Evolutionary conservation across 2,888 invertebrate genomes (phyloP).

Genomic region (Diloba caeruleocephala): DNA sequence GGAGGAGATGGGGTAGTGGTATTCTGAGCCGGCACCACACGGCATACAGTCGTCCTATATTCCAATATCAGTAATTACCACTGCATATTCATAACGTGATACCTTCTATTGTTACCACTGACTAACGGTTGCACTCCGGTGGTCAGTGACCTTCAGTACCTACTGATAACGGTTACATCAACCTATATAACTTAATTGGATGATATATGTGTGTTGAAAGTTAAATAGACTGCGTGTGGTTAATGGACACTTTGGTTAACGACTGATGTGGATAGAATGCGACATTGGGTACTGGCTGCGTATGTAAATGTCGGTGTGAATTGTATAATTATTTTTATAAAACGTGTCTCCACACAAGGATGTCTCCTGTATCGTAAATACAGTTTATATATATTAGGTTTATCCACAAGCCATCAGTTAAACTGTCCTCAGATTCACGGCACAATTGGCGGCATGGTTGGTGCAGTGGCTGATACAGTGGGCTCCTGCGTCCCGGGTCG

Average conservation of each 20-base stretch:
- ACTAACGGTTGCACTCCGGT: conserved; percentile 28
- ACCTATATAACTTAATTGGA: conserved; percentile 43
- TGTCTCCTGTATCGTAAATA: no score
- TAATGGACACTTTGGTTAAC: conserved; percentile 21
- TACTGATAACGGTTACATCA: conserved; percentile 37
- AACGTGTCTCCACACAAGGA: no score
- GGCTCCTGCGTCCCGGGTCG: no score
- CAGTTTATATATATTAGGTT: no score
- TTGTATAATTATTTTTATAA: background rate
- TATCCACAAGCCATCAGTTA: no score
- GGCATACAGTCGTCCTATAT: conserved; percentile 10
- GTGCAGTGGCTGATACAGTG: no score
- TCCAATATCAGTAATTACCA: conserved; percentile 9
- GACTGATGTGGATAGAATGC: conserved; percentile 15
- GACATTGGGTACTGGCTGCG: conserved; percentile 2
- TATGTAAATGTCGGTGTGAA: background rate
- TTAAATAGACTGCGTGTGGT: conserved; percentile 15
- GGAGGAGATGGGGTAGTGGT: no score
- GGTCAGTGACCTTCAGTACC: conserved; percentile 30
- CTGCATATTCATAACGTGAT: conserved; percentile 30
- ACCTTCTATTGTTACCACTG: conserved; percentile 22
- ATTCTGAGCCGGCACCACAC: no score
- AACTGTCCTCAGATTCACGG: no score
- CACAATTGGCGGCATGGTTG: no score
- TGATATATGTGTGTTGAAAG: conserved; percentile 8